Base-by-base conservation (phyloP, 2,888 invertebrate genomes). In the Chorisops tibialis region DNA sequence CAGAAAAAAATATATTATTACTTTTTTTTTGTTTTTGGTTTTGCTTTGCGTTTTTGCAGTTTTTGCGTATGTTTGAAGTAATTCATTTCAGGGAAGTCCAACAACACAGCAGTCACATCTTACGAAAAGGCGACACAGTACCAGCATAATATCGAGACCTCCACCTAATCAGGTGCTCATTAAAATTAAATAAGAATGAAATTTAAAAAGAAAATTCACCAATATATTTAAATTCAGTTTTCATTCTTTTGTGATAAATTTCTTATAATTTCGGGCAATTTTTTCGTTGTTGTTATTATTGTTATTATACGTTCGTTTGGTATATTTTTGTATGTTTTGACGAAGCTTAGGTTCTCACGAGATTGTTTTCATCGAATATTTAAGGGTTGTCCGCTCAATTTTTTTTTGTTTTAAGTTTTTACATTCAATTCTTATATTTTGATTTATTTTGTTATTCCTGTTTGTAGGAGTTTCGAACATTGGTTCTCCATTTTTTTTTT, bases 121-220 rank as follows among this genome's bases (percentile, higher is more conserved):
- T 79, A 87, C 87, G 72, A 83, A 85, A 77, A 84, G 88, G 75
- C 84, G 88, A 70, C 87, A 88, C 83, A 88, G 88, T 80, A 87
- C 88, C 75, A 79, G 78, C 74, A 78, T 76, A 71, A 75, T 78
- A 71, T 76, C 77, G 70, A 77, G 78, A 73, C 76, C 77, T 69
- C 73, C 75, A 68, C 74, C 77, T 72, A 77, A 77, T 73, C 78
- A 78, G 78, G 78, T 78, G 75, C 60, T 60, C n/a, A 50, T 18
- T 37, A 16, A 14, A 18, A 54, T 47, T 59, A 35, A 59, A 16
- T 41, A 41, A 43, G 61, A 37, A 47, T 56, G 35, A 70, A 62
- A 30, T 30, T 30, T 30, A 7, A 5, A 66, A 67, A 66, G 54
- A 48, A 9, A 30, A 7, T 30, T 30, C 30, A 30, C 30, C 30